A percentile compares a stretch with the other conserved stretches of the same genome.
These are phyloP conservation scores for Pangasius mekongensis DNA, from an alignment of 2,797 vertebrate genomes.

Conservation along the genomic window DNA sequence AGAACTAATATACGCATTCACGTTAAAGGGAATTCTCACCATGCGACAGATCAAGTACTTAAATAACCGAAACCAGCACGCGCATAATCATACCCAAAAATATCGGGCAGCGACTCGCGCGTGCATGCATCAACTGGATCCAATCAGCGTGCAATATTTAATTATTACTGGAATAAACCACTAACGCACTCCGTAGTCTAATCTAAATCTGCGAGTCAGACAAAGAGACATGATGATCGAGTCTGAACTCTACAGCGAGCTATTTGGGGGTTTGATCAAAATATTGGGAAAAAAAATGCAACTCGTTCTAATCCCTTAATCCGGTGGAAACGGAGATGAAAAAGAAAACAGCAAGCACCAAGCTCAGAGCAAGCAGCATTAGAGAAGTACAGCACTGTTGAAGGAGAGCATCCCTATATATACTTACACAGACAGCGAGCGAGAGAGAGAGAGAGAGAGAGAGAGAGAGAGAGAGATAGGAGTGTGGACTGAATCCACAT, in stretches of 20 bases:
- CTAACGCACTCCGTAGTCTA: slow-evolving; percentile 11
- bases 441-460: background rate
- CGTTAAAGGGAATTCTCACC: background rate
- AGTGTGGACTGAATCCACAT: background rate
- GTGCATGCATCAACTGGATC: background rate
- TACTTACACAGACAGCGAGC: background rate
- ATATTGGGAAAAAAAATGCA: slow-evolving; percentile 7
- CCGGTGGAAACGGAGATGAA: slow-evolving; percentile 24
- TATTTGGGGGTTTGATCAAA: slow-evolving; percentile 40
- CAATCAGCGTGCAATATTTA: background rate
- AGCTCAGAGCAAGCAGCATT: slow-evolving; percentile 23
- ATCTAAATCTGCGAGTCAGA: background rate
- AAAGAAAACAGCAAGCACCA: slow-evolving; percentile 18
- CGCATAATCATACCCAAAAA: background rate
- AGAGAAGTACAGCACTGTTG: slow-evolving; percentile 5
- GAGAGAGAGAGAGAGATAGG: background rate
- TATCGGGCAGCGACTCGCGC: background rate
- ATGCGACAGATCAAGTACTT: background rate
- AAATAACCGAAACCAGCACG: background rate
- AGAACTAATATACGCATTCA: background rate
- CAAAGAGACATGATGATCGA: slow-evolving; percentile 13
- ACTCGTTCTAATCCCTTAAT: slow-evolving; percentile 52
- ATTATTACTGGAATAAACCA: background rate
- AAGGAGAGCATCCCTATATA: slow-evolving; percentile 18
- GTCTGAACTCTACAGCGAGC: slow-evolving; percentile 31